A percentile compares a stretch with the other conserved stretches of the same genome.
Evolutionary conservation across 2,113 vertebrate species (phyloP).

Genomic region (Motacilla tschutschensis): DNA sequence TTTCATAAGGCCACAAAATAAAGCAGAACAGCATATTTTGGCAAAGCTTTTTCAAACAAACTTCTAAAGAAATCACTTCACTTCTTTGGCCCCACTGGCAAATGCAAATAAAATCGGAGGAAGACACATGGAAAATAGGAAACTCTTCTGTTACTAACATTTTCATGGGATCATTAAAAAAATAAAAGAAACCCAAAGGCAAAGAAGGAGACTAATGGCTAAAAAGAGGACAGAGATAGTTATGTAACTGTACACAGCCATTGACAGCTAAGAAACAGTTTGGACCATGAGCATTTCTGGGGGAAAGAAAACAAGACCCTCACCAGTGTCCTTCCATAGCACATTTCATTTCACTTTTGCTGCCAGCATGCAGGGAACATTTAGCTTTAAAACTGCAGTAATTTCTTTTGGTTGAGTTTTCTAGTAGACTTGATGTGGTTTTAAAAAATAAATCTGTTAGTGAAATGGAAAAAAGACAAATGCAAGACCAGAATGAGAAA

Average conservation of each 20-base stretch:
- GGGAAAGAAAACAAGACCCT: not conserved
- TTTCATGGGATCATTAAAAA: not conserved
- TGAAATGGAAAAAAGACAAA: not conserved
- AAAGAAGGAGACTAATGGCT: not conserved
- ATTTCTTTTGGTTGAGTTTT: not conserved
- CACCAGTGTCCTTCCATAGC: not conserved
- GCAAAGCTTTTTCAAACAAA: not conserved
- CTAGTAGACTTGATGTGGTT: not conserved
- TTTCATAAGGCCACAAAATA: conserved; percentile 12
- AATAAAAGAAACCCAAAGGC: not conserved
- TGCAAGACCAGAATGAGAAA: not conserved
- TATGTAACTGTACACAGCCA: not conserved
- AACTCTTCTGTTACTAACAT: not conserved
- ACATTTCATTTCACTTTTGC: not conserved
- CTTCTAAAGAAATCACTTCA: not conserved
- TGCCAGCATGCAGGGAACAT: not conserved
- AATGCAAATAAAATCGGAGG: conserved; percentile 1
- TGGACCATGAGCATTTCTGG: not conserved
- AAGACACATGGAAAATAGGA: not conserved
- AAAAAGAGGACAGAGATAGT: not conserved
- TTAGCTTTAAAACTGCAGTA: not conserved
- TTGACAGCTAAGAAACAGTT: not conserved
- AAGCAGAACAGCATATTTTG: not conserved
- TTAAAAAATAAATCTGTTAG: not conserved
- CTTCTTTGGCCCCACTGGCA: not conserved